A percentile compares a stretch with the other conserved stretches of the same genome.
Conservation (phyloP, 2,888 invertebrate species). For the Artemia sp. region DNA sequence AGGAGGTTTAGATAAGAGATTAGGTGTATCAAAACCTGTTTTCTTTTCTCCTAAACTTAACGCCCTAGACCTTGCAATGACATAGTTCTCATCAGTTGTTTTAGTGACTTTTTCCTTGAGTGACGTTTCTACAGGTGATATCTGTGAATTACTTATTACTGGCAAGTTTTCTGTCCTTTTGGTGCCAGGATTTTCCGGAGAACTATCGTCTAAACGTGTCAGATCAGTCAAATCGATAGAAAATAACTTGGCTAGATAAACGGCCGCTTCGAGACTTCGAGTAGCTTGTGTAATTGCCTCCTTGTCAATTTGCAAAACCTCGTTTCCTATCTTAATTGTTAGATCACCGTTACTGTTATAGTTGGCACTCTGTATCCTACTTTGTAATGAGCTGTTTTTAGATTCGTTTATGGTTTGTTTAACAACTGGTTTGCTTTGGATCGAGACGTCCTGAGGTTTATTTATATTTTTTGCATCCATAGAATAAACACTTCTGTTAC, state of each 20-base stretch:
- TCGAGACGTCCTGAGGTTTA: background rate
- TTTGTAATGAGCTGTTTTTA: background rate
- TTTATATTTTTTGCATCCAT: background rate
- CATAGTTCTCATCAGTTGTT: background rate
- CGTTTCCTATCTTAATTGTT: background rate
- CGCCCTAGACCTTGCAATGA: conserved; percentile 14
- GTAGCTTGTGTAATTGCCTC: conserved; percentile 9
- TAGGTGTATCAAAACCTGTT: background rate
- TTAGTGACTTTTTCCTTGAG: background rate
- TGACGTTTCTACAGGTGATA: background rate
- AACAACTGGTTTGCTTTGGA: background rate
- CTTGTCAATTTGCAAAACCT: conserved; percentile 2
- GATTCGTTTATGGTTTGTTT: background rate
- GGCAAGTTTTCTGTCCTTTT: background rate
- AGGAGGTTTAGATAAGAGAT: background rate
- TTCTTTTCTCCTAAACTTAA: background rate
- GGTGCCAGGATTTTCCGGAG: background rate
- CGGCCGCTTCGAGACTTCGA: conserved; percentile 4
- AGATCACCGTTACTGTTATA: conserved; percentile 8
- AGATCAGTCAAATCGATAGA: background rate
- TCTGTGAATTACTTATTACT: background rate
- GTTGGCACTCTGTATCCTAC: conserved; percentile 7
- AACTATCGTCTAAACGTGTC: background rate
- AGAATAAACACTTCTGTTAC: background rate
- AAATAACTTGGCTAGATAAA: background rate